Percentiles rank a stretch among this genome's conserved stretches.
These are phyloP conservation scores for Myotis planiceps DNA, from an alignment of 2,797 vertebrate species.

Conservation along the genomic window DNA sequence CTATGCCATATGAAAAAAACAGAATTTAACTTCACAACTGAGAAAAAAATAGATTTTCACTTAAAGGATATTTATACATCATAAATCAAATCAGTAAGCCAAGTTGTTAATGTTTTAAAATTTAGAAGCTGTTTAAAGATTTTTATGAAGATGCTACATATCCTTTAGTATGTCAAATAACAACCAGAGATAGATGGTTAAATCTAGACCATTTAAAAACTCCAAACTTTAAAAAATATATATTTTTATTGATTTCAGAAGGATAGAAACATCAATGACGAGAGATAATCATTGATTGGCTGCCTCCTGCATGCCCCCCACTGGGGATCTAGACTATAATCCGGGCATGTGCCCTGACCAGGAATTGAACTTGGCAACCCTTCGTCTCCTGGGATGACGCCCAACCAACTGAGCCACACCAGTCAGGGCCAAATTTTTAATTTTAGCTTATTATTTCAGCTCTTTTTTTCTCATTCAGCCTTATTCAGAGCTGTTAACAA, in stretches of 20 bases:
- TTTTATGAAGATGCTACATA: conserved; percentile 8
- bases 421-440: neutral
- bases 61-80: conserved; percentile 4
- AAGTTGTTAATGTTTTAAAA: conserved; percentile 33
- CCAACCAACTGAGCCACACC: neutral
- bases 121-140: neutral
- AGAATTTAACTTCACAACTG: neutral
- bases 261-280: neutral
- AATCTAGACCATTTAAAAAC: neutral
- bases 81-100: neutral
- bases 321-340: neutral
- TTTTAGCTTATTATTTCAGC: conserved; percentile 13
- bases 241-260: neutral
- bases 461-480: neutral
- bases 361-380: neutral
- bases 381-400: neutral
- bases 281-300: neutral
- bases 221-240: neutral
- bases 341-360: neutral
- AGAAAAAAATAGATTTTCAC: neutral
- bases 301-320: neutral
- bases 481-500: neutral
- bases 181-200: conserved; percentile 19
- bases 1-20: neutral
- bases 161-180: neutral